These are phyloP conservation scores for Penaeus monodon DNA, from an alignment of 2,888 invertebrate genomes.

Conservation along the genomic window DNA sequence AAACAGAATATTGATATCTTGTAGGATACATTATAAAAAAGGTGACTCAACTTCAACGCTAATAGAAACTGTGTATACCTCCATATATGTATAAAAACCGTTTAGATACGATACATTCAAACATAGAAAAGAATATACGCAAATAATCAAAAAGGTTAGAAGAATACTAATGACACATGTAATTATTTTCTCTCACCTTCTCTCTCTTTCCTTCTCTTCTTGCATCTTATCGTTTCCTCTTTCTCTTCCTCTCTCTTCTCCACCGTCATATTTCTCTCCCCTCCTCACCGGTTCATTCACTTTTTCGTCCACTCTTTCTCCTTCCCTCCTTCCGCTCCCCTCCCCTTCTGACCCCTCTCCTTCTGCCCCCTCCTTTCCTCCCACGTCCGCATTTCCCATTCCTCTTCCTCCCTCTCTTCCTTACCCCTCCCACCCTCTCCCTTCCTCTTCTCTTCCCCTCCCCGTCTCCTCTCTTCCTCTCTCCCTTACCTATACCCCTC, in stretches of 20 bases:
- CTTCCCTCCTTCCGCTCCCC: neutral
- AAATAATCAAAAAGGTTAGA: neutral
- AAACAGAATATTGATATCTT: too few species aligned
- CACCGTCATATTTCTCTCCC: neutral
- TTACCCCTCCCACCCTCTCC: neutral
- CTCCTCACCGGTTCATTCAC: neutral
- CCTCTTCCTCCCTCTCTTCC: neutral
- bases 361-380: neutral
- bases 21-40: too few species aligned
- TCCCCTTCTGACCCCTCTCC: neutral
- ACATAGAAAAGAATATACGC: neutral
- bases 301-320: neutral
- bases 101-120: neutral
- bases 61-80: neutral
- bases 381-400: neutral
- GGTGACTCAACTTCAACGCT: too few species aligned
- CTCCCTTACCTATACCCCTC: too few species aligned
- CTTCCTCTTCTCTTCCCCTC: too few species aligned
- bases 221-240: neutral
- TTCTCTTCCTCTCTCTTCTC: neutral
- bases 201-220: neutral
- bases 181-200: neutral
- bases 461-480: neutral
- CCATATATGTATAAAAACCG: neutral
- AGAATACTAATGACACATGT: neutral